Evolutionary conservation across 2,797 vertebrate species (phyloP).

Genomic region (Synaphobranchus kaupii): DNA sequence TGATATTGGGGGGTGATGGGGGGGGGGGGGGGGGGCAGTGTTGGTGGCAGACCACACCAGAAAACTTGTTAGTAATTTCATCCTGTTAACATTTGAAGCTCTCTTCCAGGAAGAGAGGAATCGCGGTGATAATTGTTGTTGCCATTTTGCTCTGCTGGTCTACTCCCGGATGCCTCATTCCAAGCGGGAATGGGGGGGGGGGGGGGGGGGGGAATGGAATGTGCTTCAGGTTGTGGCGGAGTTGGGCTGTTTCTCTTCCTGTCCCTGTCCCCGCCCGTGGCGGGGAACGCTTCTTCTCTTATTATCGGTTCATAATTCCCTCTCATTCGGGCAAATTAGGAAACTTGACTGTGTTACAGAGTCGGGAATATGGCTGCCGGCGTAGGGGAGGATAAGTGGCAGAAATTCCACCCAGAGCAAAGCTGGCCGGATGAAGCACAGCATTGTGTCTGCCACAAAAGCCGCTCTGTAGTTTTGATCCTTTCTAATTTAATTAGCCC

Average conservation of each 20-base stretch:
- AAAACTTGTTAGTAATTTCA: constrained; percentile 78
- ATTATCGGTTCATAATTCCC: constrained; percentile 88
- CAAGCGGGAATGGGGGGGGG: constrained; percentile 70
- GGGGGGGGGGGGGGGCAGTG: not conserved
- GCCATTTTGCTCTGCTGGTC: constrained; percentile 96
- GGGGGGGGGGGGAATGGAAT: constrained; percentile 69
- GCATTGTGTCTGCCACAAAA: constrained; percentile 97
- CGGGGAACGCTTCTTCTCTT: constrained; percentile 78
- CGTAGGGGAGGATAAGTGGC: constrained; percentile 84
- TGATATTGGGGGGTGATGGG: not conserved
- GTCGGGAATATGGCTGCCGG: constrained; percentile 84
- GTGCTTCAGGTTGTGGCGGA: constrained; percentile 77
- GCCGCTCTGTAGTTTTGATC: constrained; percentile 93
- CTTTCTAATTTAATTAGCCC: constrained; percentile 98
- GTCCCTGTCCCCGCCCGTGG: constrained; percentile 59
- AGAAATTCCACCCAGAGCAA: constrained; percentile 89
- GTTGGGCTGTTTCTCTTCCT: constrained; percentile 69
- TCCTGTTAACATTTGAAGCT: constrained; percentile 75
- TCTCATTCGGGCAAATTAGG: constrained; percentile 86
- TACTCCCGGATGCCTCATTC: constrained; percentile 93
- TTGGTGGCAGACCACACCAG: constrained; percentile 32
- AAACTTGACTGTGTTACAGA: constrained; percentile 87
- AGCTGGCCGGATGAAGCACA: constrained; percentile 83
- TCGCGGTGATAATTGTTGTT: constrained; percentile 92
- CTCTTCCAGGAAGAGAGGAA: constrained; percentile 75